These are phyloP conservation scores for Ceyx margarethae DNA, from an alignment of 2,113 vertebrate species.

Conservation along the genomic window DNA sequence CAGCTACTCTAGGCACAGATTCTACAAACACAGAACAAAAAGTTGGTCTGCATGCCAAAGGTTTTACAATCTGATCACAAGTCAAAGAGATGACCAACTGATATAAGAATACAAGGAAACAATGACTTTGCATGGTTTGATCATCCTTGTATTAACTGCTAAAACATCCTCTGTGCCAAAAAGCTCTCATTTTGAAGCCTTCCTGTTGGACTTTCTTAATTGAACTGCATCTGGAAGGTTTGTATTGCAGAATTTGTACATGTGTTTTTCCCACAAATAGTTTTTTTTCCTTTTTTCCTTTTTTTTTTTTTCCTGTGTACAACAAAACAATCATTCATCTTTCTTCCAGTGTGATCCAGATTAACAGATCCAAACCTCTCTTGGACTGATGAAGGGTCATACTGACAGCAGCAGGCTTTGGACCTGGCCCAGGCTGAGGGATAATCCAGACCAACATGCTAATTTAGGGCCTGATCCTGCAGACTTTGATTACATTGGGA, in stretches of 20 bases:
- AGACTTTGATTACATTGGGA: conserved; percentile 13
- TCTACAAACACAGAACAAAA: conserved; percentile 26
- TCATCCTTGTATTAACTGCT: not conserved
- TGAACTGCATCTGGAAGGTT: conserved; percentile 23
- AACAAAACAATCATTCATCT: not conserved
- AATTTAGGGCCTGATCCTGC: conserved; percentile 39
- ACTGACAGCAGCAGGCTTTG: conserved; percentile 31
- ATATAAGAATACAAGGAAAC: conserved; percentile 25
- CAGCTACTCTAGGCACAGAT: not conserved
- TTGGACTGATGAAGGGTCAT: not conserved
- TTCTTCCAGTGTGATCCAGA: not conserved
- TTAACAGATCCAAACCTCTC: not conserved
- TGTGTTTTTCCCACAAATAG: not conserved
- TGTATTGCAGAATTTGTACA: not conserved
- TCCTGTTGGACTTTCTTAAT: conserved; percentile 14
- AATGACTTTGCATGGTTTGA: conserved; percentile 34
- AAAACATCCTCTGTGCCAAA: not conserved
- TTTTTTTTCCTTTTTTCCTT: not conserved
- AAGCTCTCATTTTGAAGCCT: conserved; percentile 15
- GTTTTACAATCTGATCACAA: not conserved
- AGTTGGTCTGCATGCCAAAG: conserved; percentile 36
- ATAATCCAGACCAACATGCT: not conserved
- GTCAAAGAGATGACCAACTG: not conserved
- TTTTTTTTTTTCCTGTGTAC: not conserved
- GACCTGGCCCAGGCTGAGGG: not conserved